These are phyloP conservation scores for Neopipo cinnamomea DNA, from an alignment of 2,113 vertebrate genomes.

Conservation along the genomic window DNA sequence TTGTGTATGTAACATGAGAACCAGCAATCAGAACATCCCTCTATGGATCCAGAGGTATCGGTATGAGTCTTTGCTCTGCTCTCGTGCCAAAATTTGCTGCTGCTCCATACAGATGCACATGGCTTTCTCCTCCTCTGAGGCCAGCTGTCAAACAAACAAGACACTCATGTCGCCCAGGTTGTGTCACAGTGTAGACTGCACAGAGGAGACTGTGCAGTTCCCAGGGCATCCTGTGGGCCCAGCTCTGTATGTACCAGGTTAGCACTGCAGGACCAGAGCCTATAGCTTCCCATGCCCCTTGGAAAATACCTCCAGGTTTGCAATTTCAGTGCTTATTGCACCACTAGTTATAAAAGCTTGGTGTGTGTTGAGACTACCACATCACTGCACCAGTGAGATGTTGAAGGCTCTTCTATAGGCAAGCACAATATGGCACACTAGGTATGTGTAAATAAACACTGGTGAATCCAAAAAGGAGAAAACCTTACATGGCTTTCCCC, in stretches of 20 bases:
- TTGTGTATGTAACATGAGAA: neutral
- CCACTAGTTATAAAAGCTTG: neutral
- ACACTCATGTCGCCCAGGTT: rapidly evolving
- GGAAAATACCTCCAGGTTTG: neutral
- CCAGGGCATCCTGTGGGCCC: neutral
- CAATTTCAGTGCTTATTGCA: neutral
- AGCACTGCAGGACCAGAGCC: neutral
- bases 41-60: neutral
- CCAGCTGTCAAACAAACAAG: neutral
- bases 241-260: neutral
- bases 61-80: neutral
- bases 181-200: rapidly evolving
- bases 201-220: neutral
- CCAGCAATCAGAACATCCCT: neutral
- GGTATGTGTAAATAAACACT: neutral
- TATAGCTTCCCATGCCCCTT: neutral
- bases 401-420: neutral
- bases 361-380: neutral
- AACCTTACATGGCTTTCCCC: neutral
- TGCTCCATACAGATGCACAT: neutral
- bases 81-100: neutral
- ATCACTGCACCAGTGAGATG: neutral
- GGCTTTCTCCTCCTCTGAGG: neutral
- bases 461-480: neutral
- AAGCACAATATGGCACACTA: neutral